phyloP scores from a whole-genome alignment of 2,797 vertebrate species.

The Argyrosomus regius region DNA sequence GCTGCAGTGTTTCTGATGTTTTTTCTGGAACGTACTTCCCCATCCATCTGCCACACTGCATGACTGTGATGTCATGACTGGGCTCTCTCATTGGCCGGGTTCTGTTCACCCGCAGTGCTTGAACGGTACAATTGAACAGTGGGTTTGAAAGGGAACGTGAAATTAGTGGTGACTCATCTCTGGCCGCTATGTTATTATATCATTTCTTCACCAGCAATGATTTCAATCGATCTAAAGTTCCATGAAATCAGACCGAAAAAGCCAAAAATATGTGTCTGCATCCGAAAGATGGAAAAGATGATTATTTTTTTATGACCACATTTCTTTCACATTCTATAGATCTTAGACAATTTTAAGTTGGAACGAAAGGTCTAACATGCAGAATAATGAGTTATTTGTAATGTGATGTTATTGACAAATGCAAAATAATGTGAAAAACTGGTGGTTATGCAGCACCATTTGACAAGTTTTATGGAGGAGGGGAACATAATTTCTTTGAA shows the following conservation, averaged over 20 bases:
- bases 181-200: slow-evolving; percentile 82
- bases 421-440: slow-evolving; percentile 51
- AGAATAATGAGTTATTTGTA: neutral
- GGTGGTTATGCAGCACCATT: slow-evolving; percentile 39
- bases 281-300: slow-evolving; percentile 69
- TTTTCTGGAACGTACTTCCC: slow-evolving; percentile 71
- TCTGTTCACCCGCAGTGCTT: slow-evolving; percentile 67
- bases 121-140: slow-evolving; percentile 72
- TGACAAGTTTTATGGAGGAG: slow-evolving; percentile 27
- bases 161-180: slow-evolving; percentile 86
- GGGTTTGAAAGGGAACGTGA: slow-evolving; percentile 81
- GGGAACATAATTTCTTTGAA: slow-evolving; percentile 22
- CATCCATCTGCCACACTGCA: slow-evolving; percentile 73
- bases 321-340: slow-evolving; percentile 46
- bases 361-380: slow-evolving; percentile 29
- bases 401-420: slow-evolving; percentile 26
- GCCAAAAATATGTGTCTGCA: slow-evolving; percentile 69
- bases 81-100: slow-evolving; percentile 71
- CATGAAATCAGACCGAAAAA: slow-evolving; percentile 81
- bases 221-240: slow-evolving; percentile 84
- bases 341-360: slow-evolving; percentile 16
- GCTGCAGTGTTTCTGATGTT: slow-evolving; percentile 66
- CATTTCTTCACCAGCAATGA: slow-evolving; percentile 81
- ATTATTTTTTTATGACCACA: slow-evolving; percentile 55
- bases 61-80: slow-evolving; percentile 79